phyloP scores from a whole-genome alignment of 2,888 invertebrate genomes.

The Cheilosia grossa region DNA sequence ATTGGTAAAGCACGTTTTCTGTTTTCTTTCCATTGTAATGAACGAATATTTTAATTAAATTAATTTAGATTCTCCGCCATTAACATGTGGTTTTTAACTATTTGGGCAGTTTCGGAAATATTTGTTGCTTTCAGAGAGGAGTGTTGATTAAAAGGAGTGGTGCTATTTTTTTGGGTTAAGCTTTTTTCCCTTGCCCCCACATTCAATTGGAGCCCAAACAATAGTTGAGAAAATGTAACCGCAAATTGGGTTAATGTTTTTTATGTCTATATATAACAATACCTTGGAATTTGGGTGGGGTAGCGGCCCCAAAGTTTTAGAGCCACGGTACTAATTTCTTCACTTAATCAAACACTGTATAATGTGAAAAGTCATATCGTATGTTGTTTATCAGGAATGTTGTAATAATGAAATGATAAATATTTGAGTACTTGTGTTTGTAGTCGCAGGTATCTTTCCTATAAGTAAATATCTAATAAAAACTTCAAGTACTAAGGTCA shows the following conservation, averaged over 20 bases:
- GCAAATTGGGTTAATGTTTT: conserved; percentile 7
- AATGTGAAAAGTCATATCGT: too few relatives aligned
- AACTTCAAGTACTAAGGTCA: too few relatives aligned
- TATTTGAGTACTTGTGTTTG: too few relatives aligned
- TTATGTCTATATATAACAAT: background rate
- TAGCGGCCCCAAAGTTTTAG: background rate
- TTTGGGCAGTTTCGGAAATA: background rate
- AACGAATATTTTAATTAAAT: background rate
- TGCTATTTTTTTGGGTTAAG: background rate
- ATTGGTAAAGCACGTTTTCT: background rate
- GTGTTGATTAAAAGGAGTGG: conserved; percentile 2
- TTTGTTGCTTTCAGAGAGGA: background rate
- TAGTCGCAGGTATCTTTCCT: too few relatives aligned
- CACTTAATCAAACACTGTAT: background rate
- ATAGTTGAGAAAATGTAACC: background rate
- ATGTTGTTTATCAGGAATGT: too few relatives aligned
- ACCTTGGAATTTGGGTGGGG: background rate
- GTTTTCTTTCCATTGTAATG: background rate
- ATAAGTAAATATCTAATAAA: too few relatives aligned
- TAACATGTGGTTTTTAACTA: conserved; percentile 1
- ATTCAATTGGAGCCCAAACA: background rate
- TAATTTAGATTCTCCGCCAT: conserved; percentile 1
- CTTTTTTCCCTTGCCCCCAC: background rate
- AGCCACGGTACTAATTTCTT: background rate
- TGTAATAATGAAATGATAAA: too few relatives aligned